Evolutionary conservation across 2,113 vertebrate species (phyloP), one percentile per base, ranked within the genome.

Genomic region (Anguilla rostrata): DNA sequence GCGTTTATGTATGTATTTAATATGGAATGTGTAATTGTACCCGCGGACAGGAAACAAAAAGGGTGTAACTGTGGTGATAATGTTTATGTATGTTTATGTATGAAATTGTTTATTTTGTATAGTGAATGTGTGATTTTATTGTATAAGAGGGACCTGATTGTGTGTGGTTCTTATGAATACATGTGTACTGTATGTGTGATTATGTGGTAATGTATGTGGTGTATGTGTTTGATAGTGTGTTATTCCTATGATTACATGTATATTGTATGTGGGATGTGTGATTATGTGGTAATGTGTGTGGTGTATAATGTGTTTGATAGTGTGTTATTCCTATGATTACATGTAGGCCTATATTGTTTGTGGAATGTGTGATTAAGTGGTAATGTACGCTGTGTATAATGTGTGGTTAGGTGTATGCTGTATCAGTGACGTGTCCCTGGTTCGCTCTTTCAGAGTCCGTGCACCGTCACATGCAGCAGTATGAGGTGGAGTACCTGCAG

Each of bases 401-500:
- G 53, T 60, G 22, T 84, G 60, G 18, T 20, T 12, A 20, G 16
- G 46, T 41, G 46, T 29, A 1, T 84, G 41, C 56, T n/a, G 29
- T 22, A 39, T 63, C 39, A 39, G 1, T 8, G 29, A 29, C 66
- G 83, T 8, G 39, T 34, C 26, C 15, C 20, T 60, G 39, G 20
- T 26, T 39, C 26, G 43, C n/a, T 71, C 40, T 78, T 39, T 20
- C 78, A 99, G 97, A 97, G 93, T 96, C 97, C 94, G 96, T 98
- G 88, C 97, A 98, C 85, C 95, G 92, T 92, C 97, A 99, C 94
- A 97, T 99, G 89, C 95, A 95, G 92, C 96, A 92, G 92, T 98
- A 97, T 39, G 98, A 98, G 91, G 97, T 98, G 0, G 98, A 98
- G 88, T 97, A 98, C 86, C 94, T 98, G 63, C 97, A 98, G 95